These are phyloP conservation scores for Trachelus troglodyta DNA, from an alignment of 2,888 invertebrate genomes.

Conservation along the genomic window DNA sequence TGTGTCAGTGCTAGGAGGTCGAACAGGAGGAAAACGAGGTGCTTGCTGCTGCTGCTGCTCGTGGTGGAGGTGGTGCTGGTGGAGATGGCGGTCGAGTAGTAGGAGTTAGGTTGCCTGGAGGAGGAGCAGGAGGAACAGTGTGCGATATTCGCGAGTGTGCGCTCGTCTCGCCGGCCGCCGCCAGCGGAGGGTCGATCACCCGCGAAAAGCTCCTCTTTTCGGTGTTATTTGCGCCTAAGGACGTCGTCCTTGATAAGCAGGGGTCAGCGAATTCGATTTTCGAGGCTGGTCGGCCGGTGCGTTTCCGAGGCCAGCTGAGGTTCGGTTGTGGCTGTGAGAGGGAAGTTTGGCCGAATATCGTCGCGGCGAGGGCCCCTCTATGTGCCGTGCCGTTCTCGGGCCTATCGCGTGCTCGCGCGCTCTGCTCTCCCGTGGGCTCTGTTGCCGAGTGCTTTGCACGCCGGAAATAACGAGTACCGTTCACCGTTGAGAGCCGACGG, in stretches of 20 bases:
- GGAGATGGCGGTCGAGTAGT: background rate
- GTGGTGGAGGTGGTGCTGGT: background rate
- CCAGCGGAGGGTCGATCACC: constrained; percentile 39
- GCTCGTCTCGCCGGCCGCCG: constrained; percentile 31
- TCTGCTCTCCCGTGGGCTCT: constrained; percentile 22
- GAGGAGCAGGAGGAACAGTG: background rate
- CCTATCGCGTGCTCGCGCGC: constrained; percentile 20
- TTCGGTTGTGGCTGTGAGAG: constrained; percentile 23
- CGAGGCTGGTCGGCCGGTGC: background rate
- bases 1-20: background rate
- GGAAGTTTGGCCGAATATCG: constrained; percentile 20
- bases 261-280: constrained; percentile 8
- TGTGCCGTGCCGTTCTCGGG: constrained; percentile 21
- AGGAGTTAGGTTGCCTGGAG: background rate
- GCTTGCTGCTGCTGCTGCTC: background rate
- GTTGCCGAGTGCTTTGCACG: constrained; percentile 47
- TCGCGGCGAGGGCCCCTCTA: constrained; percentile 14
- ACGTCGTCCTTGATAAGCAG: constrained; percentile 13
- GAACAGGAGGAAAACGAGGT: background rate
- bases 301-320: background rate
- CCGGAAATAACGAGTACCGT: constrained; percentile 43
- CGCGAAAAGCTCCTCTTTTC: constrained; percentile 35
- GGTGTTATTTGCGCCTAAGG: constrained; percentile 32
- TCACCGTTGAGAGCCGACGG: constrained; percentile 11
- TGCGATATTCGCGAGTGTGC: constrained; percentile 13